These are phyloP conservation scores for Coptodon bakossiorum DNA, from an alignment of 2,113 vertebrate species.

Conservation along the genomic window DNA sequence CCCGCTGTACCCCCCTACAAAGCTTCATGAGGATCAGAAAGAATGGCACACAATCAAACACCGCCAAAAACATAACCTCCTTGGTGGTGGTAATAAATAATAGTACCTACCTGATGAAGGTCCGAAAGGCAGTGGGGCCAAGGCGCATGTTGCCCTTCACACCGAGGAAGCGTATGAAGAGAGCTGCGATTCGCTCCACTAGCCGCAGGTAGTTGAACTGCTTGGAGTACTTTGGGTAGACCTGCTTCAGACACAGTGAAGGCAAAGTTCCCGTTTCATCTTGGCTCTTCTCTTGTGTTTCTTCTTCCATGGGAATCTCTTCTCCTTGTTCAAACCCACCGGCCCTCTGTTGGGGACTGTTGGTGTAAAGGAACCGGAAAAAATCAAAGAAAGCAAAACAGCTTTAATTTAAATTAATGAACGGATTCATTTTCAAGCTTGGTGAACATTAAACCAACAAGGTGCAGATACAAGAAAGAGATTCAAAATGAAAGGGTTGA, in stretches of 20 bases:
- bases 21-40: background rate
- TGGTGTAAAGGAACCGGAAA: background rate
- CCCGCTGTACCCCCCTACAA: background rate
- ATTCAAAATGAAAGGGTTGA: background rate
- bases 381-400: background rate
- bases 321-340: constrained; percentile 4
- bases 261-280: constrained; percentile 61
- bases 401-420: background rate
- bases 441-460: background rate
- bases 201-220: constrained; percentile 86
- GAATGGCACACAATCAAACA: background rate
- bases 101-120: constrained; percentile 82
- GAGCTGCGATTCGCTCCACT: constrained; percentile 81
- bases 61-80: background rate
- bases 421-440: background rate
- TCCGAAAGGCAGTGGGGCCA: constrained; percentile 90
- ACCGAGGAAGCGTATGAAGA: constrained; percentile 93
- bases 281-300: constrained; percentile 3
- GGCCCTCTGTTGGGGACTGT: constrained; percentile 51
- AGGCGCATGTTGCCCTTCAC: constrained; percentile 88
- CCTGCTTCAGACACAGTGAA: constrained; percentile 89
- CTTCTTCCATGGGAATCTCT: constrained; percentile 32
- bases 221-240: constrained; percentile 91
- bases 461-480: background rate
- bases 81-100: background rate